Base-by-base conservation (phyloP, 2,797 vertebrate genomes). In the Melanitta fusca region DNA sequence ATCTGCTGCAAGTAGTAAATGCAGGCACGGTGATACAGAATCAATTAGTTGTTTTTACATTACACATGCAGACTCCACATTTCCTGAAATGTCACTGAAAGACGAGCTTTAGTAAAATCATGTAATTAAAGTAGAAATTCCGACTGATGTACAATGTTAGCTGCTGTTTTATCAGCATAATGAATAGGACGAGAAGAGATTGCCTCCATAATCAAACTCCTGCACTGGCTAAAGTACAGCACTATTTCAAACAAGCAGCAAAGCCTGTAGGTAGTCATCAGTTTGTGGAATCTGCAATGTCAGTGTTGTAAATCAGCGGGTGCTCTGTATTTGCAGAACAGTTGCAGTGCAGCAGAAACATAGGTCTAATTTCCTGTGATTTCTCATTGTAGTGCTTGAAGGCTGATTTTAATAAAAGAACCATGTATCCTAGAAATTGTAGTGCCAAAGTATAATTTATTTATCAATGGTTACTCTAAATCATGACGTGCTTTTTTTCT, bases 321-420 rank as follows among this genome's bases (percentile, higher is more conserved):
- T 18, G 18, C 74, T 72, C 64, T 73, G 71, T 83, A 57, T 62
- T 91, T 95, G 60, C 71, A 92, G 73, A 88, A 51, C 69, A 8
- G 17, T 58, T 79, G 74, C 91, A 91, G 27, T 91, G 73, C 92
- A 79, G 91, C 81, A 80, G 84, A 73, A 95, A 90, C 96, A 64
- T 36, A 71, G 81, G 75, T 83, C 89, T 97, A 89, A 97, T 97
- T 96, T 96, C 96, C 95, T 95, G 88, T 95, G 84, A 97, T 97
- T 96, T 96, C 94, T 97, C 96, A 94, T 81, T 92, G 89, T 91
- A 60, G 80, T 88, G 64, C 93, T 95, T 8, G 3, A 92, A 96
- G 78, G 84, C 94, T 80, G 85, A 94, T 91, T 96, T 97, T 96
- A 93, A 86, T 97, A 95, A 85, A 96, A 96, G 77, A 85, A 27